phyloP scores from a whole-genome alignment of 1,140 invertebrate genomes.

The Octopus bimaculoides region DNA sequence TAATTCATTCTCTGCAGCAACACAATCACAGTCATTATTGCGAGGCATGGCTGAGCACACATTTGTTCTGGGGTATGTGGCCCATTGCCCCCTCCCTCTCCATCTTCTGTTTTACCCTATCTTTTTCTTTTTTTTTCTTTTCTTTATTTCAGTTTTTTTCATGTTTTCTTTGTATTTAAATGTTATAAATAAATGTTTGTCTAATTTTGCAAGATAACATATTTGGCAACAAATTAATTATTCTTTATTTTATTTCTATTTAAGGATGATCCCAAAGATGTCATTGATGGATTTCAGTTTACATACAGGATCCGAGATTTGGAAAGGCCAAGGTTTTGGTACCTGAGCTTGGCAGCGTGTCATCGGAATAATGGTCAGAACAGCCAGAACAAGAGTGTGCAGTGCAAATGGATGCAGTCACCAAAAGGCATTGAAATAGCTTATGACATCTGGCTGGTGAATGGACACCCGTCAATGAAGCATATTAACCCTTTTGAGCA shows the following conservation, averaged over 20 bases:
- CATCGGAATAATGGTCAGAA: constrained; percentile 72
- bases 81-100: no score
- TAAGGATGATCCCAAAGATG: constrained; percentile 68
- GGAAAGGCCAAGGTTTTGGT: constrained; percentile 93
- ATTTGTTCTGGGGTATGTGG: no score
- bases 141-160: no score
- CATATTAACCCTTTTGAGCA: constrained; percentile 77
- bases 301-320: constrained; percentile 89
- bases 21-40: no score
- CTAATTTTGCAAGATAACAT: no score
- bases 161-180: no score
- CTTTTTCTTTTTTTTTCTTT: no score
- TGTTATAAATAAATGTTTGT: no score
- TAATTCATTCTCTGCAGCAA: no score
- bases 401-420: constrained; percentile 46
- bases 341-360: constrained; percentile 89
- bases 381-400: constrained; percentile 18
- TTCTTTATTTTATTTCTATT: neutral
- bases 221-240: no score
- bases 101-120: no score
- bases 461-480: constrained; percentile 79
- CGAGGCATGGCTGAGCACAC: no score
- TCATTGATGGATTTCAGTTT: constrained; percentile 85
- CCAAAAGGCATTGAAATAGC: constrained; percentile 62
- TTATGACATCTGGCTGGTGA: constrained; percentile 95